Evolutionary conservation across 1,140 invertebrate genomes (phyloP).

Genomic region (Ips nitidus): DNA sequence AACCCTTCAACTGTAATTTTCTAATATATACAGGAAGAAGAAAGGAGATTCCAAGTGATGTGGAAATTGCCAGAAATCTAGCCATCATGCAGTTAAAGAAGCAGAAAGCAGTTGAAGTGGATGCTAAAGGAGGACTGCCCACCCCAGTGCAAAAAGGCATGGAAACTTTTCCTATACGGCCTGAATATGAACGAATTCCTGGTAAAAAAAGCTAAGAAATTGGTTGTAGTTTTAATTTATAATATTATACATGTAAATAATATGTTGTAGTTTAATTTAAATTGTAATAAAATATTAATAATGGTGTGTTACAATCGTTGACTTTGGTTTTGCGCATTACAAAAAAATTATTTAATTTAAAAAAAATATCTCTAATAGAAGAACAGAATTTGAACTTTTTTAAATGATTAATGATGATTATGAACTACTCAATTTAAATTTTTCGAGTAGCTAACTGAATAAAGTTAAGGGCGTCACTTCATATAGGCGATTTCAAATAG

Average conservation of each 20-base stretch:
- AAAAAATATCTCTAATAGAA: no score
- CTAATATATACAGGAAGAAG: constrained; percentile 53
- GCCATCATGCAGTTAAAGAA: constrained; percentile 70
- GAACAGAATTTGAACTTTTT: no score
- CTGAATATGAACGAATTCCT: constrained; percentile 47
- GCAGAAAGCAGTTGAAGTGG: constrained; percentile 70
- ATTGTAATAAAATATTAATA: not conserved
- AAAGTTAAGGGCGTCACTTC: no score
- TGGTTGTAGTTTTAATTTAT: not conserved
- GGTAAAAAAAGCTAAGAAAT: constrained; percentile 34
- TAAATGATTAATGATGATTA: no score
- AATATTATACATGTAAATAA: not conserved
- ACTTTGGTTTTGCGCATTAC: no score
- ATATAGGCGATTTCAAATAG: no score
- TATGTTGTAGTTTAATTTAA: not conserved
- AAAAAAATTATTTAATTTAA: no score
- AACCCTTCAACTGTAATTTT: no score
- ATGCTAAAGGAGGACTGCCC: constrained; percentile 54
- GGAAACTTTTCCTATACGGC: constrained; percentile 47
- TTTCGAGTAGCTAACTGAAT: no score
- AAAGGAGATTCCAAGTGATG: constrained; percentile 65
- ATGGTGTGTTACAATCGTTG: no score
- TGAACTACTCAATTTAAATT: no score
- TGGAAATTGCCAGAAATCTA: constrained; percentile 72
- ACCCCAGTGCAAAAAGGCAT: constrained; percentile 47